Base-by-base conservation (phyloP, 1,140 invertebrate species). In the Caenorhabditis brenneri region DNA sequence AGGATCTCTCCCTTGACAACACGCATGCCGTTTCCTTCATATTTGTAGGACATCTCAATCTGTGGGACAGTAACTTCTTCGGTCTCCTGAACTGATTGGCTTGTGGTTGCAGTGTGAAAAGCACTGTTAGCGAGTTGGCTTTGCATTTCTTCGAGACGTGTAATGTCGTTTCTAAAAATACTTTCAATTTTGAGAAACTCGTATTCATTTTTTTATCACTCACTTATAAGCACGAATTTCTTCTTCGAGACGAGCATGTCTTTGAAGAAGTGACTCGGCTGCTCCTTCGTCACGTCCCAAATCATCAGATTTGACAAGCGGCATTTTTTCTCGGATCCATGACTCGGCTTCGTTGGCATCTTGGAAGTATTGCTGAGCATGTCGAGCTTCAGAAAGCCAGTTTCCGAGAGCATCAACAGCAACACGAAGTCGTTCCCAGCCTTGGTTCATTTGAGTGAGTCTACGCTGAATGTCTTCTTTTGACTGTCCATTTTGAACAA, bases 281-380 rank as follows among this genome's bases (percentile, higher is more conserved):
- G 94, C 95, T 0, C 95, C 94, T 88, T 97, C 96, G 91, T 97
- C 96, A 46, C 94, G 93, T 4, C 96, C 96, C 88, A 94, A 95
- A 92, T 98, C 96, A 36, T 93, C 93, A 0, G 95, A 96, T n/a
- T 93, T 93, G 1, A 96, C 95, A 29, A 98, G 92, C 0, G 95
- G 94, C 91, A 95, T 94, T 91, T 96, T 96, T 91, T 98, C 96
- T 86, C 95, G 95, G 92, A 99, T 94, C 96, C 96, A 99, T 0
- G 96, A 97, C 88, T 98, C 97, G 0, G 96, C 95, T 91, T 99
- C 97, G 91, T 99, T 98, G 0, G 96, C 96, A 92, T 99, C 97
- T 2, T 91, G 89, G 81, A 91, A 90, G 86, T 90, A 91, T 51
- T 86, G 88, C 36, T 79, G 58, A 12, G 96, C 96, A 91, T 97